Percentiles rank a stretch among this genome's conserved stretches.
phyloP scores from a whole-genome alignment of 2,888 invertebrate species.

The Clepsis dumicolana region DNA sequence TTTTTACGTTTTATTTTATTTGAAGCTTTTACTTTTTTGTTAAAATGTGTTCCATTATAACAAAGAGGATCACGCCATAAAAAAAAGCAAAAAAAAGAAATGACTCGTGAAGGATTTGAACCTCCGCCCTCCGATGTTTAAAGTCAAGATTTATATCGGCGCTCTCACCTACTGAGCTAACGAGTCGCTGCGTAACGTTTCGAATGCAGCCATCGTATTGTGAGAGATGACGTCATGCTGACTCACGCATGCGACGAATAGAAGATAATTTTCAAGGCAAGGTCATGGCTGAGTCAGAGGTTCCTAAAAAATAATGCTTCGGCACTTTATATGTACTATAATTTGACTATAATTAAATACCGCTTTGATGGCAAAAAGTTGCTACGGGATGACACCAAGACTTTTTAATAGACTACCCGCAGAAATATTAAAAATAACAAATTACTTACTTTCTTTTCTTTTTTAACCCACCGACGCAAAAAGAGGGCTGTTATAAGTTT shows the following conservation, averaged over 20 bases:
- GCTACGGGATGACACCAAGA: too few relatives aligned
- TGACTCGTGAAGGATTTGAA: constrained; percentile 43
- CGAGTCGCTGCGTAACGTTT: not conserved
- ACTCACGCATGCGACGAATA: not conserved
- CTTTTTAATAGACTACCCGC: too few relatives aligned
- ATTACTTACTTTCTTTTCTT: too few relatives aligned
- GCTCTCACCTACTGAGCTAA: constrained; percentile 42
- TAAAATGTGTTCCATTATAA: too few relatives aligned
- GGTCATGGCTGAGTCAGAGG: constrained; percentile 1
- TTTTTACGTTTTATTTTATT: too few relatives aligned
- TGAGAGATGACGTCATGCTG: constrained; percentile 17
- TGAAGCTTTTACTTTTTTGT: too few relatives aligned
- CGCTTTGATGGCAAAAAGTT: too few relatives aligned
- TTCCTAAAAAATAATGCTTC: not conserved
- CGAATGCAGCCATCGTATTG: not conserved
- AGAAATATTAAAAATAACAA: too few relatives aligned
- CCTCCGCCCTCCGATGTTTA: constrained; percentile 41
- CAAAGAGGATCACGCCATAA: not conserved
- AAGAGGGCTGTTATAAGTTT: too few relatives aligned
- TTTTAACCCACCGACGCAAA: too few relatives aligned
- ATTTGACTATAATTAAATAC: too few relatives aligned
- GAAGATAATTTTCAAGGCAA: not conserved
- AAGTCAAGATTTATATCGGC: constrained; percentile 26
- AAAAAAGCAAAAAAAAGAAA: not conserved
- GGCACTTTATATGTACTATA: not conserved